Conservation (phyloP, 2,113 vertebrate genomes). For the Oncorhynchus tshawytscha region DNA sequence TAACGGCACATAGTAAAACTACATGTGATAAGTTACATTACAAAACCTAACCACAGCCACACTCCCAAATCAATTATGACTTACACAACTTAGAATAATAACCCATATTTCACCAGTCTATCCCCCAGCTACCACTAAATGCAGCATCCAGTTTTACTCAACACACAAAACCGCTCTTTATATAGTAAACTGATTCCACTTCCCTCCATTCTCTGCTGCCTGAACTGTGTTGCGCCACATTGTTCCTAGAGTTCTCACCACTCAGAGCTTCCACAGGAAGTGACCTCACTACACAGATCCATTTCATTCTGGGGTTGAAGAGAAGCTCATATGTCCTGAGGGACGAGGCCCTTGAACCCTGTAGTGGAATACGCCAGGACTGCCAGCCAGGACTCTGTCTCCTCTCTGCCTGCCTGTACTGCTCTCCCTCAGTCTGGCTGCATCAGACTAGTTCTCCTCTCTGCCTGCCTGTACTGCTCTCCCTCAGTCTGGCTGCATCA, state of each 20-base stretch:
- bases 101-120: constrained; percentile 1
- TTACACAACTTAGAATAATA: constrained; percentile 8
- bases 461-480: too few species aligned
- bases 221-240: constrained; percentile 17
- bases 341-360: constrained; percentile 56
- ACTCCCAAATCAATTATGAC: neutral
- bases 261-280: constrained; percentile 62
- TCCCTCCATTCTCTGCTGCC: constrained; percentile 19
- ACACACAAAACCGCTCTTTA: constrained; percentile 5
- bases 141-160: constrained; percentile 21
- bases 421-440: too few species aligned
- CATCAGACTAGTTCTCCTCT: too few species aligned
- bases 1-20: neutral
- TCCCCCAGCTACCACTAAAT: constrained; percentile 1
- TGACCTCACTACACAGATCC: constrained; percentile 56
- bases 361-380: constrained; percentile 43
- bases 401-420: neutral
- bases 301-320: constrained; percentile 55
- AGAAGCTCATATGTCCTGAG: constrained; percentile 47
- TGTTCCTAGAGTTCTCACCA: constrained; percentile 43
- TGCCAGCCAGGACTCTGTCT: constrained; percentile 4
- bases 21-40: neutral
- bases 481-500: too few species aligned
- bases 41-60: neutral
- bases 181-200: constrained; percentile 6